Conservation (phyloP, 2,113 vertebrate species). For the Abramis brama region DNA sequence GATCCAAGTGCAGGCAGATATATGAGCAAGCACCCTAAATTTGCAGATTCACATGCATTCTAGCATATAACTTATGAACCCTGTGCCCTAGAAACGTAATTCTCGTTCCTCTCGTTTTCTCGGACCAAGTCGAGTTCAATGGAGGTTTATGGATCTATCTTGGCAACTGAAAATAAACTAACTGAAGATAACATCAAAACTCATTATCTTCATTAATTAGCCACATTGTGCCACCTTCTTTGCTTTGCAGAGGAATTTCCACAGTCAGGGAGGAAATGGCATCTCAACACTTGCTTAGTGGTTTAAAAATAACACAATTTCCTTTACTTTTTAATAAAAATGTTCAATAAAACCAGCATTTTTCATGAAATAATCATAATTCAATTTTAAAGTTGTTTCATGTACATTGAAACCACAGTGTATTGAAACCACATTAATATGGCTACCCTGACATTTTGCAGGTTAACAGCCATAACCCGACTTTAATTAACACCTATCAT, state of each 20-base stretch:
- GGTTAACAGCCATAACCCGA: neutral
- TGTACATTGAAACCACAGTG: too few species aligned
- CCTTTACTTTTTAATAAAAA: too few species aligned
- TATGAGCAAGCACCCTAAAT: neutral
- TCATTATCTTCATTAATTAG: conserved; percentile 1
- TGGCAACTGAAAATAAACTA: neutral
- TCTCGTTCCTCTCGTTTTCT: neutral
- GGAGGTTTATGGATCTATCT: neutral
- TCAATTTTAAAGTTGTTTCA: too few species aligned
- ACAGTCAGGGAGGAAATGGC: neutral
- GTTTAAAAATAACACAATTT: neutral
- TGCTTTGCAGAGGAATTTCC: neutral
- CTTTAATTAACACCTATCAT: neutral
- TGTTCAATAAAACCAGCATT: too few species aligned
- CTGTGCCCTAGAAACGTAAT: neutral
- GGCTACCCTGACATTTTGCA: neutral
- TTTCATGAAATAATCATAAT: too few species aligned
- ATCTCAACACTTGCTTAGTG: neutral
- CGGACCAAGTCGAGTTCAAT: neutral
- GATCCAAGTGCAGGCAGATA: conserved; percentile 13
- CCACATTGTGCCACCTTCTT: neutral
- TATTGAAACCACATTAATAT: neutral
- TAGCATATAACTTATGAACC: neutral
- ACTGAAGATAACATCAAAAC: neutral
- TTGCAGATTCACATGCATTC: neutral